These are phyloP conservation scores for Pyrocoelia pectoralis DNA, from an alignment of 2,888 invertebrate species.

Conservation along the genomic window DNA sequence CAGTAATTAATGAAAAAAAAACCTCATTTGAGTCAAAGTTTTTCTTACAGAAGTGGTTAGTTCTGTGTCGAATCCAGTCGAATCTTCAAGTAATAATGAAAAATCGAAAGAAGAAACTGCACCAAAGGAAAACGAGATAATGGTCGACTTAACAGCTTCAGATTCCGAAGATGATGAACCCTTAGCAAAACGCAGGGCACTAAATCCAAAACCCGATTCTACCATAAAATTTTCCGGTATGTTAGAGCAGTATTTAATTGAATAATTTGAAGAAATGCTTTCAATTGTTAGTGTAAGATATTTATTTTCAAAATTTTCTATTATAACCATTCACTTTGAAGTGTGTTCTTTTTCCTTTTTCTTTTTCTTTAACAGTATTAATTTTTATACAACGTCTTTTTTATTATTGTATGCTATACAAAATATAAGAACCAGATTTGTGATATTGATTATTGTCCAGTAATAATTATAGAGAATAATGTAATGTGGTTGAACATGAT, in stretches of 20 bases:
- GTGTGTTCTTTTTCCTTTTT: too few relatives aligned
- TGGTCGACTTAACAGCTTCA: constrained; percentile 76
- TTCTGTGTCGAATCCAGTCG: constrained; percentile 21
- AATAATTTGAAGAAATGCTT: constrained; percentile 8
- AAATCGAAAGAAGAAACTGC: constrained; percentile 36
- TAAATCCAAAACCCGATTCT: constrained; percentile 61
- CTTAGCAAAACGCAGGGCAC: constrained; percentile 66
- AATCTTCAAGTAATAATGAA: constrained; percentile 26
- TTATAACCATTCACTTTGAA: too few relatives aligned
- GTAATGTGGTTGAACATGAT: too few relatives aligned
- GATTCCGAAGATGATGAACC: constrained; percentile 75
- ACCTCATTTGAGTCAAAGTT: background rate
- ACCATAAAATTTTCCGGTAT: constrained; percentile 59
- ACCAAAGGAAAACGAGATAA: constrained; percentile 56
- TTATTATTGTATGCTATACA: too few relatives aligned
- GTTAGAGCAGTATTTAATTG: constrained; percentile 44
- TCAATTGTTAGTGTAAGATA: background rate
- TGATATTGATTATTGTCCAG: too few relatives aligned
- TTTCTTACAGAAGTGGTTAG: constrained; percentile 26
- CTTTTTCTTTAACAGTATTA: background rate
- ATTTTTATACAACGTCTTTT: background rate
- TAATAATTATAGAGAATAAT: too few relatives aligned
- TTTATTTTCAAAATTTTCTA: background rate
- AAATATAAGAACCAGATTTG: too few relatives aligned
- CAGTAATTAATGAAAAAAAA: too few relatives aligned